Conservation (phyloP, 2,888 invertebrate genomes). For the Nasonia oneida region DNA sequence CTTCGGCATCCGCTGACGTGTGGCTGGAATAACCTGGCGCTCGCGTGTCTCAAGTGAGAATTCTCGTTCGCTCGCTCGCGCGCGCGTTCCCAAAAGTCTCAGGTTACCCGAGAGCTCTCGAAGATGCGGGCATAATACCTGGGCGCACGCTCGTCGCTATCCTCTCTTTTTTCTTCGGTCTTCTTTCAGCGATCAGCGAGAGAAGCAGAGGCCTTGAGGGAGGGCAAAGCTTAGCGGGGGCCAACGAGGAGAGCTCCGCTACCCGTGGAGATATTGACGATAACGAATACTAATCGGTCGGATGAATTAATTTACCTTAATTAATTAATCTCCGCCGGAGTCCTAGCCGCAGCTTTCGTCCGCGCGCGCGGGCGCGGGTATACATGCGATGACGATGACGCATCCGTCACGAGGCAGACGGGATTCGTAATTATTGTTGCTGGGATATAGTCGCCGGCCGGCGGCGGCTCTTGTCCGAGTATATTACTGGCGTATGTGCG, state of each 20-base stretch:
- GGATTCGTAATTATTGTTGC: constrained; percentile 51
- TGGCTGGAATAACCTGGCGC: constrained; percentile 13
- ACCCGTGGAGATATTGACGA: constrained; percentile 70
- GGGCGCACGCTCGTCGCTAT: constrained; percentile 33
- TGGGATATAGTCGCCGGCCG: constrained; percentile 11
- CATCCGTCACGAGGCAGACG: constrained; percentile 43
- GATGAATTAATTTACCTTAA: constrained; percentile 77
- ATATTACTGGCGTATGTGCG: constrained; percentile 5
- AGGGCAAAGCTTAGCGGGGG: constrained; percentile 41
- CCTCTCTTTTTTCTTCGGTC: constrained; percentile 13
- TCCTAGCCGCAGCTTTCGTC: constrained; percentile 48
- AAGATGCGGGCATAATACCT: constrained; percentile 34
- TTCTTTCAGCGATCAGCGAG: constrained; percentile 20
- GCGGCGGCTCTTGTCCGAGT: constrained; percentile 18
- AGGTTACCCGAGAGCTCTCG: constrained; percentile 67
- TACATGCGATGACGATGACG: constrained; percentile 30
- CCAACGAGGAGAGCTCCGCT: neutral
- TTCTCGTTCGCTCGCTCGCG: constrained; percentile 19
- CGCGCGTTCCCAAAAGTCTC: constrained; percentile 73
- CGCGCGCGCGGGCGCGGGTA: neutral
- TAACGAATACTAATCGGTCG: constrained; percentile 76
- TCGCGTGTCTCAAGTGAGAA: constrained; percentile 42
- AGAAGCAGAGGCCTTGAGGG: constrained; percentile 50
- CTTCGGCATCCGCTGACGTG: constrained; percentile 43
- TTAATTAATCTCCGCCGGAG: constrained; percentile 74